A percentile compares a stretch with the other conserved stretches of the same genome.
These are phyloP conservation scores for Heliconius cydno DNA, from an alignment of 2,888 invertebrate species.

Conservation along the genomic window DNA sequence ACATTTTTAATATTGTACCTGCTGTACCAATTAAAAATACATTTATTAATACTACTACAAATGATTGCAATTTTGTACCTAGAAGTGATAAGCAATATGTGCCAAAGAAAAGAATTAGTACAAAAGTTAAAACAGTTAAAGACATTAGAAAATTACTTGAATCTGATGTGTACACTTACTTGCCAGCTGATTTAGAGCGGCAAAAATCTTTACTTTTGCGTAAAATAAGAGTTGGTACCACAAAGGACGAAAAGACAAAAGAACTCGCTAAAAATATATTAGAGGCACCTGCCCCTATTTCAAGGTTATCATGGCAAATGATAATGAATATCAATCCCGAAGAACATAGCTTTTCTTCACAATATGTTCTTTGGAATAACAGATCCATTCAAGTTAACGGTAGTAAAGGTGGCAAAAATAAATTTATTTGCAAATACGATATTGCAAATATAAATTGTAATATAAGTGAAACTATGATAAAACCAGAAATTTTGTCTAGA, in stretches of 20 bases:
- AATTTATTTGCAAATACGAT: slow-evolving; percentile 65
- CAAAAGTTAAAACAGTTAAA: slow-evolving; percentile 73
- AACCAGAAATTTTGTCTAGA: slow-evolving; percentile 49
- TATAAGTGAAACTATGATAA: slow-evolving; percentile 45
- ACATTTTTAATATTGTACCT: slow-evolving; percentile 60
- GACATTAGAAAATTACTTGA: slow-evolving; percentile 69
- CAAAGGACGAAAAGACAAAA: slow-evolving; percentile 65
- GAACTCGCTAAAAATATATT: slow-evolving; percentile 64
- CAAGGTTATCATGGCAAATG: slow-evolving; percentile 75
- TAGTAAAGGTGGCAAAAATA: slow-evolving; percentile 68
- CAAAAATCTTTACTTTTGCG: slow-evolving; percentile 66
- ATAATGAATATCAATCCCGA: slow-evolving; percentile 72
- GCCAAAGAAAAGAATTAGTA: slow-evolving; percentile 65
- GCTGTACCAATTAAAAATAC: slow-evolving; percentile 52
- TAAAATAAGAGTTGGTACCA: slow-evolving; percentile 67
- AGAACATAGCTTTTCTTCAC: slow-evolving; percentile 57
- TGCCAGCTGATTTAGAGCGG: slow-evolving; percentile 64
- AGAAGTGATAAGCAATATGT: slow-evolving; percentile 65
- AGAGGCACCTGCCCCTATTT: slow-evolving; percentile 62
- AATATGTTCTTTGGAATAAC: slow-evolving; percentile 70
- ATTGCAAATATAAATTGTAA: slow-evolving; percentile 52
- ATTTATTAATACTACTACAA: slow-evolving; percentile 43
- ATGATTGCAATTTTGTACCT: slow-evolving; percentile 61
- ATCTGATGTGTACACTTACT: slow-evolving; percentile 62
- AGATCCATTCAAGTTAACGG: slow-evolving; percentile 68